Percentiles rank a stretch among this genome's conserved stretches.
Conservation (phyloP, 2,797 vertebrate genomes). For the Amniataba percoides region DNA sequence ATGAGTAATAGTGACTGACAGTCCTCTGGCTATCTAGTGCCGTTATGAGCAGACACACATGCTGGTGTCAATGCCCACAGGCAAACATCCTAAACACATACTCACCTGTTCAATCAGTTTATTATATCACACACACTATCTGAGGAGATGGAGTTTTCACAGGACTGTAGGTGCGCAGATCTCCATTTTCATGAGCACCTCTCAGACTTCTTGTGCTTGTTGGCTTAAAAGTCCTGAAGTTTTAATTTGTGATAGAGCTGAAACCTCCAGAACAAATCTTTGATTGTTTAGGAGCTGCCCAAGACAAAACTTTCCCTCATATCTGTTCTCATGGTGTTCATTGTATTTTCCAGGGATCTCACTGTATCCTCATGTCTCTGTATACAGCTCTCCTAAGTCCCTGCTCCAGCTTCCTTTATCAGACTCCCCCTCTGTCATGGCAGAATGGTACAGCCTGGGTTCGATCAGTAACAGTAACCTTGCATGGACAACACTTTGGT, state of each 20-base stretch:
- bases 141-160: neutral
- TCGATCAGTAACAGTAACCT: neutral
- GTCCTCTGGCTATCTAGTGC: neutral
- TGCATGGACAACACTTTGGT: neutral
- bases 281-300: neutral
- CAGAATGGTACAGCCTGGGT: constrained; percentile 17
- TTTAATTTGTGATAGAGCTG: too few species aligned
- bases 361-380: neutral
- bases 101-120: neutral
- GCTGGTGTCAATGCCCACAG: neutral
- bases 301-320: neutral
- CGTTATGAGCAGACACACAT: too few species aligned
- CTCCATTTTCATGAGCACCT: neutral
- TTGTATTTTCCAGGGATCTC: neutral
- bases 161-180: neutral
- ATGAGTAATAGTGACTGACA: neutral
- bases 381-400: neutral
- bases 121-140: neutral
- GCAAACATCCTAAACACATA: neutral
- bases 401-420: neutral
- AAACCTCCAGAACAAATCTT: too few species aligned
- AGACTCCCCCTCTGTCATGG: neutral
- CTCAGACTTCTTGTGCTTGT: neutral
- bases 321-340: neutral
- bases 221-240: neutral